A percentile compares a stretch with the other conserved stretches of the same genome.
These are phyloP conservation scores for Clarias macrocephalus DNA, from an alignment of 2,113 vertebrate species.

Conservation along the genomic window DNA sequence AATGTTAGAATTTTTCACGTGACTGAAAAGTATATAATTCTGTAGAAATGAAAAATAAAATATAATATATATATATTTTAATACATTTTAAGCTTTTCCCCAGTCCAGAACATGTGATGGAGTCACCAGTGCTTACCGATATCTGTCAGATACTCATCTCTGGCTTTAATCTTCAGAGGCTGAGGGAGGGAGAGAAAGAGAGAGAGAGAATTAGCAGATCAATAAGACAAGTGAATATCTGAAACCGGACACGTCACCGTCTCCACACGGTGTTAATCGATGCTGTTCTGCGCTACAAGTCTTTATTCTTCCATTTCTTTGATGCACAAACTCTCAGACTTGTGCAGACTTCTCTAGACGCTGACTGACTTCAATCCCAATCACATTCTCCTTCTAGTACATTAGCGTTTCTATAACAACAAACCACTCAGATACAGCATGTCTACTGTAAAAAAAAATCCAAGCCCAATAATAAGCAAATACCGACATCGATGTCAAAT, in stretches of 20 bases:
- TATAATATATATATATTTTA: neutral
- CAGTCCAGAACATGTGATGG: neutral
- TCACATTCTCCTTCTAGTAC: neutral
- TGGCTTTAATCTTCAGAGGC: slow-evolving; percentile 85
- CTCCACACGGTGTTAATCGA: neutral
- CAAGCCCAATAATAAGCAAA: neutral
- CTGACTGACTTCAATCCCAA: neutral
- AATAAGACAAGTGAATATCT: neutral
- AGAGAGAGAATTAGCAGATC: neutral
- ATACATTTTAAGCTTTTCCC: neutral
- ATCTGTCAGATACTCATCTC: slow-evolving; percentile 81
- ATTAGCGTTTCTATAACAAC: neutral
- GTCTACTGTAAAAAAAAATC: neutral
- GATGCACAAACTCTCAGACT: neutral
- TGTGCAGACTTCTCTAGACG: neutral
- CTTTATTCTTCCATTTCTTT: neutral
- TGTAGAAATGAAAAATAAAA: too few species aligned
- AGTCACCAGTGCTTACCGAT: slow-evolving; percentile 76
- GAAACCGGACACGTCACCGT: neutral
- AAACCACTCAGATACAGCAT: neutral
- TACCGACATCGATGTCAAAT: neutral
- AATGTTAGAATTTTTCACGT: too few species aligned
- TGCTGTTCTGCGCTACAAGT: too few species aligned
- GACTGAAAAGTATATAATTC: neutral
- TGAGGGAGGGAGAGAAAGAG: slow-evolving; percentile 48